Conservation (phyloP, 2,888 invertebrate genomes). For the Melieria omissa region DNA sequence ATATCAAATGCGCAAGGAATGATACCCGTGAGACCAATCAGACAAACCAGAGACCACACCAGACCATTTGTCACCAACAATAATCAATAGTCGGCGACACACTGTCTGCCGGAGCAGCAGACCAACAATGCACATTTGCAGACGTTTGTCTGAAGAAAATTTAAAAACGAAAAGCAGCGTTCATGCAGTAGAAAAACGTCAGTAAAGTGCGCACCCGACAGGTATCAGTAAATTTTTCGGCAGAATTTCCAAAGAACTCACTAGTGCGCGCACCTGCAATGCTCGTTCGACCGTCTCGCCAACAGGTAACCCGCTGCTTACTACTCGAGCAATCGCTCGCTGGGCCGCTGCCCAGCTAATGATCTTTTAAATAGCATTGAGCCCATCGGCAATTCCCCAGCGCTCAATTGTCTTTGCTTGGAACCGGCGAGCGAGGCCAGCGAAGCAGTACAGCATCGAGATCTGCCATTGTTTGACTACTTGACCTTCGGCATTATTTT, state of each 20-base stretch:
- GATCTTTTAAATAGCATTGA: conserved; percentile 63
- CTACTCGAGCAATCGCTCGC: too few species aligned
- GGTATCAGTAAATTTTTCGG: background rate
- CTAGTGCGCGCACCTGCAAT: conserved; percentile 19
- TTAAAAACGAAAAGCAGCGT: background rate
- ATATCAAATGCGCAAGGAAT: conserved; percentile 36
- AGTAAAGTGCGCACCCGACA: too few species aligned
- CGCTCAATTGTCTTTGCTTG: conserved; percentile 38
- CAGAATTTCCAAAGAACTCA: conserved; percentile 16
- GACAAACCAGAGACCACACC: conserved; percentile 34
- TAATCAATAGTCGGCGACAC: conserved; percentile 41
- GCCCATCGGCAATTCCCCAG: conserved; percentile 51
- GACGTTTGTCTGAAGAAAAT: background rate
- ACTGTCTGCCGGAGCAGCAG: conserved; percentile 40
- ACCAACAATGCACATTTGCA: conserved; percentile 14
- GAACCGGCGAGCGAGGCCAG: background rate
- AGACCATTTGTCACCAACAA: conserved; percentile 35
- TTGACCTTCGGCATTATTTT: conserved; percentile 45
- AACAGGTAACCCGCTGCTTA: too few species aligned
- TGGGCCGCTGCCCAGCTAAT: conserved; percentile 51
- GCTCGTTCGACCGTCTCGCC: background rate
- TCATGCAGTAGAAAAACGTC: too few species aligned
- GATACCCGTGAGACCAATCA: conserved; percentile 43
- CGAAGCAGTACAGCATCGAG: conserved; percentile 17
- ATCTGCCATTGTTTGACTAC: conserved; percentile 35